phyloP scores from a whole-genome alignment of 2,113 vertebrate species.

The Cettia cetti region DNA sequence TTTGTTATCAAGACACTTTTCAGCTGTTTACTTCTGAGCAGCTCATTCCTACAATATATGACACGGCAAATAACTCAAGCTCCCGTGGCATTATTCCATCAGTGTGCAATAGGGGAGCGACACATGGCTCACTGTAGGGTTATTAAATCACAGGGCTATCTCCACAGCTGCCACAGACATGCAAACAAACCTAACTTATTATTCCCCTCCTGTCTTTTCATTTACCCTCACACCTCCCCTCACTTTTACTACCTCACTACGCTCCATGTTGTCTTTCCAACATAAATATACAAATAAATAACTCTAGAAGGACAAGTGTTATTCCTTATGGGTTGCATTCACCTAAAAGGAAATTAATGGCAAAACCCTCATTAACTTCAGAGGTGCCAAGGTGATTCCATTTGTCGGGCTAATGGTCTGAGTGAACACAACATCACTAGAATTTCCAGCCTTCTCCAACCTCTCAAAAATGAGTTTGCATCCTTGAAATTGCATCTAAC shows the following conservation, averaged over 20 bases:
- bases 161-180: neutral
- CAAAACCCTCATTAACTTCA: neutral
- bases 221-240: neutral
- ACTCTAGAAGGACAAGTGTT: neutral
- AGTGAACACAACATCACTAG: neutral
- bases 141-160: conserved; percentile 37
- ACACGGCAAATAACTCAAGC: conserved; percentile 22
- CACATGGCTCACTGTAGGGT: neutral
- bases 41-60: neutral
- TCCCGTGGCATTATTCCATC: neutral
- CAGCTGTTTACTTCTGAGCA: neutral
- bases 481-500: neutral
- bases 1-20: neutral
- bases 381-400: neutral
- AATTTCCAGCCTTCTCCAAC: neutral
- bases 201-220: neutral
- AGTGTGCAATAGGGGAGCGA: neutral
- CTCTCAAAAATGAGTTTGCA: neutral
- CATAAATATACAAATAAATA: neutral
- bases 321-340: neutral
- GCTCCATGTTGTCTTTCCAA: neutral
- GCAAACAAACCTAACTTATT: conserved; percentile 19
- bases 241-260: neutral
- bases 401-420: rapidly evolving
- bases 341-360: neutral